Evolutionary conservation across 2,888 invertebrate species (phyloP).

Genomic region (Drosophila suboccidentalis): DNA sequence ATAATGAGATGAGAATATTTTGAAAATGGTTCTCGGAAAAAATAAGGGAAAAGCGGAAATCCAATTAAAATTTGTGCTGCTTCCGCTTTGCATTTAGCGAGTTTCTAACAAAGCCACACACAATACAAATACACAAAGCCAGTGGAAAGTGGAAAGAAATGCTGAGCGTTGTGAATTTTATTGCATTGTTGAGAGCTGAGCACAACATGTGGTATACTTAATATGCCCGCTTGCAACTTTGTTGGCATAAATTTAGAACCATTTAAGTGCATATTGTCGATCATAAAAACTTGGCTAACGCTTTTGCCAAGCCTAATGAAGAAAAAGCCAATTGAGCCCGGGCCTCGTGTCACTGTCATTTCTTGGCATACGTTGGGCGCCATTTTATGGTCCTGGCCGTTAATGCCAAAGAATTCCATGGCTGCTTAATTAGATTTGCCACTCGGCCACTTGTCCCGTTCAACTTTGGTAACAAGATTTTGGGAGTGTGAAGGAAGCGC

Average conservation of each 20-base stretch:
- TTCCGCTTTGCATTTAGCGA: conserved; percentile 57
- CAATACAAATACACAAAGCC: conserved; percentile 13
- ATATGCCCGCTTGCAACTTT: conserved; percentile 50
- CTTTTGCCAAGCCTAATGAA: conserved; percentile 38
- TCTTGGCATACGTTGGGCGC: conserved; percentile 27
- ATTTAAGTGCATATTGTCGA: conserved; percentile 50
- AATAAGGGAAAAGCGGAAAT: conserved; percentile 50
- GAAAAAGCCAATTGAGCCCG: conserved; percentile 63
- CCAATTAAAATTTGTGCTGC: conserved; percentile 73
- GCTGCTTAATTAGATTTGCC: conserved; percentile 74
- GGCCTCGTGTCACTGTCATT: conserved; percentile 24
- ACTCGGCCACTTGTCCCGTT: conserved; percentile 45
- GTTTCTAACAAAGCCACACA: conserved; percentile 30
- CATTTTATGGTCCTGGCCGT: conserved; percentile 61
- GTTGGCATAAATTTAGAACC: conserved; percentile 41
- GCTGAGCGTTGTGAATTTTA: conserved; percentile 46
- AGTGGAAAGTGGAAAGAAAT: not conserved
- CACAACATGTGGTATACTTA: conserved; percentile 68
- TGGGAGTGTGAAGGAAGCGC: not conserved
- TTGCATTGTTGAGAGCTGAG: conserved; percentile 37
- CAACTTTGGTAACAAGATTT: conserved; percentile 11
- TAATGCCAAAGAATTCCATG: conserved; percentile 56
- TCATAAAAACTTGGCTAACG: conserved; percentile 47
- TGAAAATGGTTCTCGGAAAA: conserved; percentile 16
- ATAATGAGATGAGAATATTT: conserved; percentile 57